Percentiles rank a stretch among this genome's conserved stretches.
phyloP scores from a whole-genome alignment of 1,140 invertebrate genomes.

The Halesus radiatus region DNA sequence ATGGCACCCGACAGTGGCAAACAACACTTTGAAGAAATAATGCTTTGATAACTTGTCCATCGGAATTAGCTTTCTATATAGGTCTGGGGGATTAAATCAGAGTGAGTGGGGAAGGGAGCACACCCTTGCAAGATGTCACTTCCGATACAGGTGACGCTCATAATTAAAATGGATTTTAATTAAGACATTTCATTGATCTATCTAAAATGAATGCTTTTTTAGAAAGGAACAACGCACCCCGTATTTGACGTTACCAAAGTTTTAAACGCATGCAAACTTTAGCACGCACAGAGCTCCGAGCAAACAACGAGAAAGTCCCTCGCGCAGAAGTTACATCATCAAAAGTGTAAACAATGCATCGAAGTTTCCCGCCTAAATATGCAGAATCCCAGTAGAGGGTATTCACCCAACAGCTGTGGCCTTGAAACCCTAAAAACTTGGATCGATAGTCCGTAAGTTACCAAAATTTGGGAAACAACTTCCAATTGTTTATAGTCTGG shows the following conservation, averaged over 20 bases:
- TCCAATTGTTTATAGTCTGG: slow-evolving; percentile 43
- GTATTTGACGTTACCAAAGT: not conserved
- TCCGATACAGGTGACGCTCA: slow-evolving; percentile 11
- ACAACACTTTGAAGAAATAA: not conserved
- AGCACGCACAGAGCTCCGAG: not conserved
- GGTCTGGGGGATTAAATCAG: slow-evolving; percentile 20
- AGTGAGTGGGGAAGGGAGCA: not conserved
- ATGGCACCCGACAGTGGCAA: not conserved
- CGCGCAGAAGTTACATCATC: slow-evolving; percentile 22
- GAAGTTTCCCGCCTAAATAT: slow-evolving; percentile 39
- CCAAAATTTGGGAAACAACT: slow-evolving; percentile 43
- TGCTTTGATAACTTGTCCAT: slow-evolving; percentile 29
- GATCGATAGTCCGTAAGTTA: slow-evolving; percentile 39
- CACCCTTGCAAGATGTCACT: slow-evolving; percentile 36
- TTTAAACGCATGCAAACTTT: not conserved
- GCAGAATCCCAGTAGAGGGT: slow-evolving; percentile 27
- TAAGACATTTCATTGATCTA: not conserved
- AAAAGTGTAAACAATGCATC: slow-evolving; percentile 36
- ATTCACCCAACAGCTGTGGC: slow-evolving; percentile 36
- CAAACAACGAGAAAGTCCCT: slow-evolving; percentile 16
- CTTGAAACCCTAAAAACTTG: slow-evolving; percentile 38
- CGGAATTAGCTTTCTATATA: slow-evolving; percentile 1
- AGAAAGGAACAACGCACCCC: not conserved
- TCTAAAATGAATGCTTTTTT: not conserved
- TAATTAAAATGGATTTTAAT: slow-evolving; percentile 43